Evolutionary conservation across 2,113 vertebrate genomes (phyloP).

Genomic region (Chunga burmeisteri): DNA sequence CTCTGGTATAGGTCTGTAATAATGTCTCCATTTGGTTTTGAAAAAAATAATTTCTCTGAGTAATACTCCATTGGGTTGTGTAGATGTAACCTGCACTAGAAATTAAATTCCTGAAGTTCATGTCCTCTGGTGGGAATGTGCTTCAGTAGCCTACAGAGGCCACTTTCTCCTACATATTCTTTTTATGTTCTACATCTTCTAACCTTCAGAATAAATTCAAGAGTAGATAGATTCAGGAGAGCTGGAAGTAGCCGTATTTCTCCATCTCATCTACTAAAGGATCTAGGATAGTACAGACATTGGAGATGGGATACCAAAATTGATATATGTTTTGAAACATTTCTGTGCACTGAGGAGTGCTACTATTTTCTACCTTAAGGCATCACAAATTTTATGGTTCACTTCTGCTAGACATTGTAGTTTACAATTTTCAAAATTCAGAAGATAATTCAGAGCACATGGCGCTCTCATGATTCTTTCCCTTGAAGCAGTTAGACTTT

Average conservation of each 20-base stretch:
- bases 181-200: not conserved
- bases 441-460: not conserved
- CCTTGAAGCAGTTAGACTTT: not conserved
- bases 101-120: not conserved
- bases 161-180: not conserved
- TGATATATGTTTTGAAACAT: not conserved
- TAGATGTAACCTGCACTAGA: not conserved
- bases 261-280: not conserved
- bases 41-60: not conserved
- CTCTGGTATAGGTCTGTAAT: not conserved
- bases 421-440: not conserved
- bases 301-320: not conserved
- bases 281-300: not conserved
- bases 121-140: not conserved
- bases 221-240: not conserved
- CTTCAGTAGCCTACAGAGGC: not conserved
- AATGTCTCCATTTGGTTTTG: not conserved
- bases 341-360: not conserved
- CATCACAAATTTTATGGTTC: not conserved
- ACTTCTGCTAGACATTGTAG: not conserved
- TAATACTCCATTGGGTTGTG: not conserved
- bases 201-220: not conserved
- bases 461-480: not conserved
- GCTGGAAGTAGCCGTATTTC: not conserved
- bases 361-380: not conserved